phyloP scores from a whole-genome alignment of 2,797 vertebrate species.

The Miichthys miiuy region DNA sequence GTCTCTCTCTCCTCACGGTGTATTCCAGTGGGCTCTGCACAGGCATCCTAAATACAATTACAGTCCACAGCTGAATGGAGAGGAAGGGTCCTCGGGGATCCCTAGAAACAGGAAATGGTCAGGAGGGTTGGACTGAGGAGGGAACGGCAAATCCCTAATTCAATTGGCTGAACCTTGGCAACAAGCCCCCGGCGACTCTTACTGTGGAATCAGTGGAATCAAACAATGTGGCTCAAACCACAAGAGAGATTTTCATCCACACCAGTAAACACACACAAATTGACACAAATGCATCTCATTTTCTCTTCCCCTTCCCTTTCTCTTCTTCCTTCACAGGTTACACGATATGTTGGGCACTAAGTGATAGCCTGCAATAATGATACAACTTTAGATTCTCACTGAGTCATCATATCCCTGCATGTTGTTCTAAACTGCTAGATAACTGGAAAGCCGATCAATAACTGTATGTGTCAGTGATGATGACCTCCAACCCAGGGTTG shows the following conservation, averaged over 20 bases:
- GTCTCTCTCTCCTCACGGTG: constrained; percentile 42
- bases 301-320: constrained; percentile 25
- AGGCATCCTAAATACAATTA: constrained; percentile 85
- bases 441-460: constrained; percentile 61
- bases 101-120: constrained; percentile 83
- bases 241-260: constrained; percentile 74
- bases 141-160: constrained; percentile 86
- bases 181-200: constrained; percentile 85
- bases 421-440: constrained; percentile 37
- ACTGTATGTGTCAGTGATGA: constrained; percentile 47
- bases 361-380: constrained; percentile 15
- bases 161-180: constrained; percentile 86
- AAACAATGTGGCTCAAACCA: constrained; percentile 83
- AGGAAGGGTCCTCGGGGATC: constrained; percentile 77
- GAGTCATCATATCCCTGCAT: constrained; percentile 1
- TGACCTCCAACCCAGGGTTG: constrained; percentile 60
- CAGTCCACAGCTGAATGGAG: constrained; percentile 81
- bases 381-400: constrained; percentile 18
- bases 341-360: constrained; percentile 9
- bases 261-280: constrained; percentile 59
- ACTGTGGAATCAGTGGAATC: constrained; percentile 84
- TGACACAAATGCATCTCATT: constrained; percentile 70
- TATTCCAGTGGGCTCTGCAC: constrained; percentile 72
- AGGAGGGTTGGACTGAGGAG: constrained; percentile 80
- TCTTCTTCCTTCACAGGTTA: constrained; percentile 13